A percentile compares a stretch with the other conserved stretches of the same genome.
phyloP scores from a whole-genome alignment of 2,888 invertebrate species.

The Pegoplata infirma region DNA sequence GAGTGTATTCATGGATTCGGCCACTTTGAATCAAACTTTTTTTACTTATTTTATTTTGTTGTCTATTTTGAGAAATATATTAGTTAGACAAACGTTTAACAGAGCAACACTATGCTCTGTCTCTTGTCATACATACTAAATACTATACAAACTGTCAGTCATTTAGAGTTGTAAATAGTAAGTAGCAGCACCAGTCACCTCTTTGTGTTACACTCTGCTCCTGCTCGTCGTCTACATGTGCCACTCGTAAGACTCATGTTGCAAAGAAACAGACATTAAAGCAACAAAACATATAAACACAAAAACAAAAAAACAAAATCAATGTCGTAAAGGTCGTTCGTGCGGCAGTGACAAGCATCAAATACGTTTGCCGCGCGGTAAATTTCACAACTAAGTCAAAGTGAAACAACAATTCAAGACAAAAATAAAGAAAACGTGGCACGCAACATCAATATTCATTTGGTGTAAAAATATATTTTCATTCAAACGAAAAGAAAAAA shows the following conservation, averaged over 20 bases:
- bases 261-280: too few relatives aligned
- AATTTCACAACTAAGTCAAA: conserved; percentile 39
- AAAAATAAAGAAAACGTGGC: conserved; percentile 21
- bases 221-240: too few relatives aligned
- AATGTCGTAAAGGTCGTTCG: conserved; percentile 61
- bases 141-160: too few relatives aligned
- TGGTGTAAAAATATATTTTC: conserved; percentile 38
- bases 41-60: too few relatives aligned
- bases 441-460: conserved; percentile 54
- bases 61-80: not conserved
- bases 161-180: not conserved
- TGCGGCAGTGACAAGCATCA: conserved; percentile 54
- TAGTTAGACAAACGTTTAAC: not conserved
- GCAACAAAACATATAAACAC: too few relatives aligned
- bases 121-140: not conserved
- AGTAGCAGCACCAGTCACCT: not conserved
- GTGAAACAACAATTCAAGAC: not conserved
- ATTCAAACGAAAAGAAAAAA: conserved; percentile 23
- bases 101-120: not conserved
- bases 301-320: conserved; percentile 52
- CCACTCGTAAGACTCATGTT: not conserved
- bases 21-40: too few relatives aligned
- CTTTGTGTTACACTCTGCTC: not conserved
- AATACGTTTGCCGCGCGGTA: conserved; percentile 25
- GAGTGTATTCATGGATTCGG: too few relatives aligned